Percentiles rank a stretch among this genome's conserved stretches.
These are phyloP conservation scores for Colossoma macropomum DNA, from an alignment of 2,113 vertebrate species.

Conservation along the genomic window DNA sequence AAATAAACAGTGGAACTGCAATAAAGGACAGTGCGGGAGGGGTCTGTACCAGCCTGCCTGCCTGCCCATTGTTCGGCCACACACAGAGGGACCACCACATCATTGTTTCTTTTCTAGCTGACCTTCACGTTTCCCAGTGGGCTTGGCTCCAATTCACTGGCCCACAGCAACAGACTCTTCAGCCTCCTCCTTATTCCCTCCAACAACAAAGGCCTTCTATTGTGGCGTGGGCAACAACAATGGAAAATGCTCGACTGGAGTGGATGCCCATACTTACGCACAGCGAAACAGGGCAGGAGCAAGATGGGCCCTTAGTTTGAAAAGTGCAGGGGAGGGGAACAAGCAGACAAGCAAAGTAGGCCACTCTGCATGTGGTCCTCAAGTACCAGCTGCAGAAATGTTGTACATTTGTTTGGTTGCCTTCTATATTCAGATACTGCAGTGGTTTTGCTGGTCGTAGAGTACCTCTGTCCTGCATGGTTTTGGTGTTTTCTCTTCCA, in stretches of 20 bases:
- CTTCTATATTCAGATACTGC: not conserved
- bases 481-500: not conserved
- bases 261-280: slow-evolving; percentile 9
- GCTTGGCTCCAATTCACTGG: slow-evolving; percentile 36
- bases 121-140: slow-evolving; percentile 59
- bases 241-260: slow-evolving; percentile 32
- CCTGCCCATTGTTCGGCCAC: slow-evolving; percentile 38
- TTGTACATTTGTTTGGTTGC: slow-evolving; percentile 22
- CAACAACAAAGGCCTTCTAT: slow-evolving; percentile 43
- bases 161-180: slow-evolving; percentile 10
- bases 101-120: slow-evolving; percentile 57
- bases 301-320: not conserved
- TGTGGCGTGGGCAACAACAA: slow-evolving; percentile 47
- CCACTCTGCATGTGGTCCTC: slow-evolving; percentile 31
- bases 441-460: not conserved
- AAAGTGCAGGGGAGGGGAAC: not conserved
- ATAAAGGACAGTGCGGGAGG: not conserved
- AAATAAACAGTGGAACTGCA: slow-evolving; percentile 46
- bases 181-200: slow-evolving; percentile 35
- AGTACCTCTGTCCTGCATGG: not conserved
- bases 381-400: not conserved
- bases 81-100: slow-evolving; percentile 23
- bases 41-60: slow-evolving; percentile 24
- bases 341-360: slow-evolving; percentile 23
- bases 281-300: slow-evolving; percentile 35